A percentile compares a stretch with the other conserved stretches of the same genome.
Conservation (phyloP, 1,140 invertebrate genomes). For the Hylyphantes graminicola region DNA sequence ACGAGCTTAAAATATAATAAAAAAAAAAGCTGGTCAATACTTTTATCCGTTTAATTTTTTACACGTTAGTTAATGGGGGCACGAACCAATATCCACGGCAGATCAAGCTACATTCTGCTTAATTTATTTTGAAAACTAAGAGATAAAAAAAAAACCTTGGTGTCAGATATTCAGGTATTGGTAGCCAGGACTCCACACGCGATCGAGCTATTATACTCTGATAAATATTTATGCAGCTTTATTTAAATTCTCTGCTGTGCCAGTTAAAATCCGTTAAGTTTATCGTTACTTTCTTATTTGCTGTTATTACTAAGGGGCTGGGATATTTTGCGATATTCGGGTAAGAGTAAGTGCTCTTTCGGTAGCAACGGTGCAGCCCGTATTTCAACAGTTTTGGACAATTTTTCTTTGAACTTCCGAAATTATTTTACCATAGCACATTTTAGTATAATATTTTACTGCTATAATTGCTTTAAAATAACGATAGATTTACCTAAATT, state of each 20-base stretch:
- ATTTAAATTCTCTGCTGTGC: slow-evolving; percentile 29
- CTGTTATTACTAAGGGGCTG: background rate
- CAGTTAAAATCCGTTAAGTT: slow-evolving; percentile 18
- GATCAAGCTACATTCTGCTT: slow-evolving; percentile 40
- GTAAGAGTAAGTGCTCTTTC: slow-evolving; percentile 2
- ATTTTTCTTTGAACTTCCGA: background rate
- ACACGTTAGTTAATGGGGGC: slow-evolving; percentile 30
- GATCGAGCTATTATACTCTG: slow-evolving; percentile 49
- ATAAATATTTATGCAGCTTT: slow-evolving; percentile 54
- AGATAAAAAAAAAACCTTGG: slow-evolving; percentile 10
- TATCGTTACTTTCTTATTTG: background rate
- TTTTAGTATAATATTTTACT: background rate
- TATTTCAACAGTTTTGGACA: background rate
- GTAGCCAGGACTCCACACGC: slow-evolving; percentile 34
- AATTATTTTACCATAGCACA: background rate
- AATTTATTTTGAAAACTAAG: slow-evolving; percentile 30
- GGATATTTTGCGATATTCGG: background rate
- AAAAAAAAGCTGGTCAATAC: slow-evolving; percentile 5
- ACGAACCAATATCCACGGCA: slow-evolving; percentile 31
- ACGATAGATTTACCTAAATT: too few species aligned
- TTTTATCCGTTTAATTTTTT: slow-evolving; percentile 44
- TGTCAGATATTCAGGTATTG: slow-evolving; percentile 52
- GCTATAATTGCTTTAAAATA: too few species aligned
- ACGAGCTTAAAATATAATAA: slow-evolving; percentile 19
- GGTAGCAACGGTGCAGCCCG: background rate